These are phyloP conservation scores for Aurelia sp. DNA, from an alignment of 30 jellyfish, hydroid and myxozoan species.

Conservation along the genomic window DNA sequence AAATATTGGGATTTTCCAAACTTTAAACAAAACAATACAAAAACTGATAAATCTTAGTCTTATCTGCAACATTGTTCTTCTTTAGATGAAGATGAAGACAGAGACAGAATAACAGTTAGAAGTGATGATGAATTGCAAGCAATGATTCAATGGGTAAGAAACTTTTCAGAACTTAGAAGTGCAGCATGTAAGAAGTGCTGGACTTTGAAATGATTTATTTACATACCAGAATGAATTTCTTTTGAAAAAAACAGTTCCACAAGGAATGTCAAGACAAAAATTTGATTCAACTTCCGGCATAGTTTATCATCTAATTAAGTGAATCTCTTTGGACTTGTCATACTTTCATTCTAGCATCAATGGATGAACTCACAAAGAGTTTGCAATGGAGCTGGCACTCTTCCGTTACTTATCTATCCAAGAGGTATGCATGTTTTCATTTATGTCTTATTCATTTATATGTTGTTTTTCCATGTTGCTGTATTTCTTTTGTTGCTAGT, in stretches of 20 bases:
- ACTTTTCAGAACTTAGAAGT: too few species aligned
- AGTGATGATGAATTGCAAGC: conserved; percentile 96
- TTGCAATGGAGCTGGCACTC: conserved; percentile 61
- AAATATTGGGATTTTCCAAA: too few species aligned
- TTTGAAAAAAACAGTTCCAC: too few species aligned
- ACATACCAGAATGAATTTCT: too few species aligned
- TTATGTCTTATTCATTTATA: too few species aligned
- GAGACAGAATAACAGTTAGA: conserved; percentile 97
- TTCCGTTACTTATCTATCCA: conserved; percentile 87
- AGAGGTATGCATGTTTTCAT: conserved; percentile 60
- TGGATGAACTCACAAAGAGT: conserved; percentile 73
- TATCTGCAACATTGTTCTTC: neutral
- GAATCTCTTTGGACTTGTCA: neutral
- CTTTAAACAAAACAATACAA: neutral
- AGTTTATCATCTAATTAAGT: neutral
- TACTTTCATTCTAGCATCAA: conserved; percentile 51
- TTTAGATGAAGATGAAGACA: conserved; percentile 99
- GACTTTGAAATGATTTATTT: too few species aligned
- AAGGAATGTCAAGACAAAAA: too few species aligned
- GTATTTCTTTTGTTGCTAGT: too few species aligned
- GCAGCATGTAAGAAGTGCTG: too few species aligned
- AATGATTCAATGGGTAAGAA: conserved; percentile 90
- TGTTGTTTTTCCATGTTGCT: too few species aligned
- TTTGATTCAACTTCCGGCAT: too few species aligned
- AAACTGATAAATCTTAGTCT: neutral